Evolutionary conservation across 1,140 invertebrate species (phyloP).

Genomic region (Brachionus asplanchnoidis): DNA sequence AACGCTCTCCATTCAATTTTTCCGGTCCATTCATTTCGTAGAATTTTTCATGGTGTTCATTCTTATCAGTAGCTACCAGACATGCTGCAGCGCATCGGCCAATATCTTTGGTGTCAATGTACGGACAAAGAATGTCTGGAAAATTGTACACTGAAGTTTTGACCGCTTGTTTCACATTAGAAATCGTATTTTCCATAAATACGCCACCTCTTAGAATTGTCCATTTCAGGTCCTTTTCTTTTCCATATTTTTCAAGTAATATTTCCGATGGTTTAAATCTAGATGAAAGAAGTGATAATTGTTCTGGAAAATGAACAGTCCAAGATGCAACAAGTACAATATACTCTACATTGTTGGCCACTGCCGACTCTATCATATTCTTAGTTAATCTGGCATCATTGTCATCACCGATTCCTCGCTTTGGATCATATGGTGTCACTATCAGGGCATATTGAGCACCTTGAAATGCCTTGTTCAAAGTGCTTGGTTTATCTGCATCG

Average conservation of each 20-base stretch:
- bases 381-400: conserved; percentile 1
- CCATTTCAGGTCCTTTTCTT: conserved; percentile 27
- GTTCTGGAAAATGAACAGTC: not conserved
- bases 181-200: conserved; percentile 34
- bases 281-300: not conserved
- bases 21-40: conserved; percentile 34
- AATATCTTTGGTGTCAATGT: conserved; percentile 26
- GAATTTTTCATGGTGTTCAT: not conserved
- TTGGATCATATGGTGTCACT: conserved; percentile 14
- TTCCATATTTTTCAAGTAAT: not conserved
- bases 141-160: not conserved
- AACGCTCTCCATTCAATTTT: not conserved
- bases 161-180: not conserved
- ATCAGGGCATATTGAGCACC: not conserved
- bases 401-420: not conserved
- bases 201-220: conserved; percentile 24
- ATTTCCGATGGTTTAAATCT: conserved; percentile 25
- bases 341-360: not conserved
- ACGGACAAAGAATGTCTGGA: not conserved
- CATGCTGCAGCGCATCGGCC: conserved; percentile 14
- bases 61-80: not conserved
- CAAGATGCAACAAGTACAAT: conserved; percentile 32
- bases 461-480: not conserved
- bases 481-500: not conserved
- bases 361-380: conserved; percentile 22